Percentiles rank a stretch among this genome's conserved stretches.
Evolutionary conservation across 2,888 invertebrate species (phyloP).

Genomic region (Linnaemya tessellans): DNA sequence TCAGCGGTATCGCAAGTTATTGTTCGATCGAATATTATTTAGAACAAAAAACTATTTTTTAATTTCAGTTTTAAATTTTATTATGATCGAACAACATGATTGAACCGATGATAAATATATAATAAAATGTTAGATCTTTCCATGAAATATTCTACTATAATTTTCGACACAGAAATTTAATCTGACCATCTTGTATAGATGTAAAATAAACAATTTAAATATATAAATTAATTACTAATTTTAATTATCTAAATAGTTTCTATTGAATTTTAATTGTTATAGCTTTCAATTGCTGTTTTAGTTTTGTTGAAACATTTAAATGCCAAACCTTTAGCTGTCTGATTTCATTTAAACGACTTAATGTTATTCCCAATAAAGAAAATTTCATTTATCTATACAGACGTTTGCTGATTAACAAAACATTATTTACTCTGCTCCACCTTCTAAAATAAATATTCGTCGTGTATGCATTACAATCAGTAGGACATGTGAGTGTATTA

Average conservation of each 20-base stretch:
- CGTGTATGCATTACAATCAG: conserved; percentile 22
- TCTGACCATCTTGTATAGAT: no score
- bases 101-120: no score
- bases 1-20: no score
- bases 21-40: no score
- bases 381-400: conserved; percentile 1
- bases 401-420: conserved; percentile 46
- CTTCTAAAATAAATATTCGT: conserved; percentile 7
- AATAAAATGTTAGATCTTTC: no score
- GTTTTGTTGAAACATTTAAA: background rate
- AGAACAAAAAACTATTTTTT: no score
- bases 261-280: background rate
- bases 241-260: background rate
- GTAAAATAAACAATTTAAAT: no score
- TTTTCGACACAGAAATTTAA: no score
- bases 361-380: background rate
- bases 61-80: no score
- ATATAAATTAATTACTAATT: no score
- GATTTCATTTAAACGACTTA: background rate
- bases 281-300: background rate
- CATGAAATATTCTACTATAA: no score
- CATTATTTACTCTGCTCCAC: conserved; percentile 36
- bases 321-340: background rate
- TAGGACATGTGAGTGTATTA: conserved; percentile 20
- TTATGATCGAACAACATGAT: no score